Percentiles rank a stretch among this genome's conserved stretches.
Conservation (phyloP, 2,113 vertebrate genomes). For the Oncorhynchus clarkii region DNA sequence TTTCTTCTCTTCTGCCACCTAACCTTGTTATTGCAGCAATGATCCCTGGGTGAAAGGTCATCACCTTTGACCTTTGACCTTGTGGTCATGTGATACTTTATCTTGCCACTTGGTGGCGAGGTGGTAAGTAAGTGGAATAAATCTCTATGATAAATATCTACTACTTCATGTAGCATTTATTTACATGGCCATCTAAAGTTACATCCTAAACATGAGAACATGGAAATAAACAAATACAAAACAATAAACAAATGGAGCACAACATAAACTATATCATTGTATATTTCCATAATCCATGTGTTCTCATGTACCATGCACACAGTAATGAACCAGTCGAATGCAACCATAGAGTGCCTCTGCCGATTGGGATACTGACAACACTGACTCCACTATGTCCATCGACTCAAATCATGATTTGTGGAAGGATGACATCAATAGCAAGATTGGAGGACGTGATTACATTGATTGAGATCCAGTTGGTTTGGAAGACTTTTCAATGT, state of each 20-base stretch:
- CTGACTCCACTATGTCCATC: neutral
- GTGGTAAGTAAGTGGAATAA: conserved; percentile 29
- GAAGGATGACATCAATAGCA: neutral
- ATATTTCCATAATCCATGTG: too few relatives aligned
- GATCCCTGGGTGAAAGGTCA: neutral
- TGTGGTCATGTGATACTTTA: conserved; percentile 19
- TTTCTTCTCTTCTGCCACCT: neutral
- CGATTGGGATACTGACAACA: neutral
- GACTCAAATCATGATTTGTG: neutral
- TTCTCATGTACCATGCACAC: too few relatives aligned
- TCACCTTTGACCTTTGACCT: conserved; percentile 12
- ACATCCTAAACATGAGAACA: neutral
- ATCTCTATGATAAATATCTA: conserved; percentile 9
- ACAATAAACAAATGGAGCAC: neutral
- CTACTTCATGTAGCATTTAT: conserved; percentile 8
- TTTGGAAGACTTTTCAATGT: neutral
- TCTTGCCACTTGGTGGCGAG: conserved; percentile 22
- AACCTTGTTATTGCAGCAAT: conserved; percentile 42
- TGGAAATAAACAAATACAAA: neutral
- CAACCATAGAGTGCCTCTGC: too few relatives aligned
- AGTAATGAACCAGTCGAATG: too few relatives aligned
- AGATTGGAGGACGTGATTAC: neutral
- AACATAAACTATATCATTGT: too few relatives aligned
- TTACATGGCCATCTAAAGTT: conserved; percentile 3
- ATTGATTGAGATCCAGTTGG: neutral